phyloP scores from a whole-genome alignment of 37 sponge, comb jelly and placozoan genomes.

The Bolinopsis microptera region DNA sequence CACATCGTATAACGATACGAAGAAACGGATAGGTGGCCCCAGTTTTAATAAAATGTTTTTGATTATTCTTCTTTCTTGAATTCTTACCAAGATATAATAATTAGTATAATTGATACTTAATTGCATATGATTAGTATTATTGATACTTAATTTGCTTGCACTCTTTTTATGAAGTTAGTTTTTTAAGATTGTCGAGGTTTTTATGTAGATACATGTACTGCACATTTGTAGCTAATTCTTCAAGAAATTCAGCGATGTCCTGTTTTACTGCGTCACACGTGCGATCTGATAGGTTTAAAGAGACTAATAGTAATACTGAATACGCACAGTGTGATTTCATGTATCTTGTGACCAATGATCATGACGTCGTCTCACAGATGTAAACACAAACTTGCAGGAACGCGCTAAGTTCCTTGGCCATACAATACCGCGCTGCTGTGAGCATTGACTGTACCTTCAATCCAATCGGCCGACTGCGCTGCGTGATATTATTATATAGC shows the following conservation, averaged over 20 bases:
- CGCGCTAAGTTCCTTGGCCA: background rate
- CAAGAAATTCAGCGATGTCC: background rate
- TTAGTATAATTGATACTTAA: too few relatives aligned
- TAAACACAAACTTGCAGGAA: background rate
- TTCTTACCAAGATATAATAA: background rate
- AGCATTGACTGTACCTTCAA: too few relatives aligned
- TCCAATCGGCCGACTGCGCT: too few relatives aligned
- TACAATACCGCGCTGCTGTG: background rate
- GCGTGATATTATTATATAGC: too few relatives aligned
- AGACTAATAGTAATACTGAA: too few relatives aligned
- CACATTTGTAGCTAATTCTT: background rate
- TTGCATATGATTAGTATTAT: too few relatives aligned
- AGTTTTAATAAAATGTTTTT: too few relatives aligned
- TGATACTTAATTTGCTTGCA: background rate
- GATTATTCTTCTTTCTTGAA: background rate
- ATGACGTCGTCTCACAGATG: background rate
- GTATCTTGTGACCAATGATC: background rate
- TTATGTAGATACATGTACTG: background rate
- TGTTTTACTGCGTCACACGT: too few relatives aligned
- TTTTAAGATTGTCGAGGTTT: background rate
- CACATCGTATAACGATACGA: too few relatives aligned
- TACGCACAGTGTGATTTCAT: background rate
- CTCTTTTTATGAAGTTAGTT: background rate
- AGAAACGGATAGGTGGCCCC: too few relatives aligned
- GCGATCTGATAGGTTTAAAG: too few relatives aligned